A percentile compares a stretch with the other conserved stretches of the same genome.
Evolutionary conservation across 2,113 vertebrate species (phyloP).

Genomic region (Calyptommatus sinebrachiatus): DNA sequence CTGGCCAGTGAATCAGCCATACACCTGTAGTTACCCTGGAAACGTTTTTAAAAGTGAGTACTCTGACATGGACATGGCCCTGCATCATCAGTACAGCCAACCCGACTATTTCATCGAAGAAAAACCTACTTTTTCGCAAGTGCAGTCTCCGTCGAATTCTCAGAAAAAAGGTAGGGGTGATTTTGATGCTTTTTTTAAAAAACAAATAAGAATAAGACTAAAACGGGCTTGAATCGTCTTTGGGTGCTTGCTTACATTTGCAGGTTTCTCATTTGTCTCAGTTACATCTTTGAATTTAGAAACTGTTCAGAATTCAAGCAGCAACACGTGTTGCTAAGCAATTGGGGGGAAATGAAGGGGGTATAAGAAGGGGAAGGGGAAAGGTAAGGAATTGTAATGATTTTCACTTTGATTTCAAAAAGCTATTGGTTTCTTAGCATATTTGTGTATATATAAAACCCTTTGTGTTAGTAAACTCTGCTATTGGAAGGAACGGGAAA

Average conservation of each 20-base stretch:
- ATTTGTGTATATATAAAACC: background rate
- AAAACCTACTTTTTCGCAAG: conserved; percentile 86
- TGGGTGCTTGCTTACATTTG: conserved; percentile 63
- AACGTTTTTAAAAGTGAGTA: conserved; percentile 87
- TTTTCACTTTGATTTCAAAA: conserved; percentile 52
- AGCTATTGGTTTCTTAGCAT: conserved; percentile 24
- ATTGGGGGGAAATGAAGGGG: conserved; percentile 43
- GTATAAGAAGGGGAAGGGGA: background rate
- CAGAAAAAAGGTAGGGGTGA: conserved; percentile 90
- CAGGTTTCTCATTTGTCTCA: conserved; percentile 54
- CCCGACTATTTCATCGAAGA: conserved; percentile 87
- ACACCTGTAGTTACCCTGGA: conserved; percentile 83
- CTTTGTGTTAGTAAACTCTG: conserved; percentile 31
- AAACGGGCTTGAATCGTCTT: conserved; percentile 33
- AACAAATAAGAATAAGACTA: background rate
- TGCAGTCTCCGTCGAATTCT: conserved; percentile 84
- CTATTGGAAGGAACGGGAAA: conserved; percentile 48
- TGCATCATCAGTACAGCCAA: conserved; percentile 86
- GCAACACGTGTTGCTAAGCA: conserved; percentile 72
- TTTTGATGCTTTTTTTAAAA: conserved; percentile 51
- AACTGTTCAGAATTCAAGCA: conserved; percentile 64
- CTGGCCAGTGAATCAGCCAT: conserved; percentile 86
- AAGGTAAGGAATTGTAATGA: conserved; percentile 51
- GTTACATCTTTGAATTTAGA: conserved; percentile 61
- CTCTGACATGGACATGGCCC: conserved; percentile 87